These are phyloP conservation scores for Pavo muticus DNA, from an alignment of 2,113 vertebrate genomes.

Conservation along the genomic window DNA sequence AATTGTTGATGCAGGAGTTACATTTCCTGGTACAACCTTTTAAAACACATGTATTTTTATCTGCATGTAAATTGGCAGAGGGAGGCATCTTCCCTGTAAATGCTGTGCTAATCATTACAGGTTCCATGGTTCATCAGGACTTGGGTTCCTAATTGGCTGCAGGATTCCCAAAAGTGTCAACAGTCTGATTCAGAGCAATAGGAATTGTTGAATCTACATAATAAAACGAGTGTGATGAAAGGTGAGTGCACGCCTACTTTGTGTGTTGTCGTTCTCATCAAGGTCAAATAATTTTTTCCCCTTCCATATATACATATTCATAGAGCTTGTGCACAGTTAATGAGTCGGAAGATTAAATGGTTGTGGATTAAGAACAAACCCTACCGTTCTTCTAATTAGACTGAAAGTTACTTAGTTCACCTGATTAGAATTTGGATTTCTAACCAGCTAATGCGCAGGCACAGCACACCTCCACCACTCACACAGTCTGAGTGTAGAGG, in stretches of 20 bases:
- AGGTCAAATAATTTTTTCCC: constrained; percentile 72
- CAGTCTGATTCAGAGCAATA: constrained; percentile 63
- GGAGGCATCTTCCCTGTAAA: constrained; percentile 67
- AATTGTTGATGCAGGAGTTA: not conserved
- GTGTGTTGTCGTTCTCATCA: constrained; percentile 69
- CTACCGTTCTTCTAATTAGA: constrained; percentile 76
- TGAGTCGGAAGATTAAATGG: constrained; percentile 78
- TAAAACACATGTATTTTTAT: constrained; percentile 64
- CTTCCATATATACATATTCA: constrained; percentile 78
- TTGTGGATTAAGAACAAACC: constrained; percentile 75
- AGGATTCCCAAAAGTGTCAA: constrained; percentile 19
- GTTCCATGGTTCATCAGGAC: constrained; percentile 69
- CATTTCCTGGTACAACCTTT: not conserved
- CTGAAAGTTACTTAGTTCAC: constrained; percentile 75
- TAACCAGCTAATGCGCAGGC: constrained; percentile 16
- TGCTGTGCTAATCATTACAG: constrained; percentile 75
- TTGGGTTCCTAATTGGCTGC: constrained; percentile 65
- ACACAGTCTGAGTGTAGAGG: not conserved
- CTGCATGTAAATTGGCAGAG: constrained; percentile 76
- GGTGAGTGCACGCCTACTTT: constrained; percentile 58
- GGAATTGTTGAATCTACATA: constrained; percentile 70
- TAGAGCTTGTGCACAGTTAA: constrained; percentile 69
- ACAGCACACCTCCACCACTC: not conserved
- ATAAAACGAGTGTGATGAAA: constrained; percentile 53
- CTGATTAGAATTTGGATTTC: constrained; percentile 77